Evolutionary conservation across 2,113 vertebrate species (phyloP).

Genomic region (Albula glossodonta): DNA sequence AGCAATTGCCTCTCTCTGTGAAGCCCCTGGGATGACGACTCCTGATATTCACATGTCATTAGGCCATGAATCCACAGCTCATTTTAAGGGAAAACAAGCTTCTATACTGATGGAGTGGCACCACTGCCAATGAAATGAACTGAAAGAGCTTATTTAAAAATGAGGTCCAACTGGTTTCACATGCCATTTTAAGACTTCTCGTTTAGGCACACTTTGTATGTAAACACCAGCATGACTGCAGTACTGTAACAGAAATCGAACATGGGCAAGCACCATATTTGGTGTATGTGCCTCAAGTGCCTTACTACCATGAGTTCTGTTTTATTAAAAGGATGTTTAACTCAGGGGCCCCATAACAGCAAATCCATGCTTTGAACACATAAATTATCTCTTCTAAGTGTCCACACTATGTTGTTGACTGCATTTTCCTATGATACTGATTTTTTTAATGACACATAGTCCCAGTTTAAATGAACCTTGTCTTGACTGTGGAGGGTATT

Average conservation of each 20-base stretch:
- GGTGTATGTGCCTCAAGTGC: neutral
- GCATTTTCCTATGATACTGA: neutral
- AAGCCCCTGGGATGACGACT: no score
- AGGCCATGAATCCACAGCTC: no score
- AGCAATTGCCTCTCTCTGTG: no score
- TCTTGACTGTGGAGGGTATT: neutral
- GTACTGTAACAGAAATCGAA: neutral
- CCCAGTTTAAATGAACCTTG: neutral
- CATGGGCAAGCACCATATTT: neutral
- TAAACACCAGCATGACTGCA: neutral
- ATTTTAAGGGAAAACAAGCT: neutral
- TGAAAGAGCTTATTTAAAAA: neutral
- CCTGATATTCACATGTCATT: no score
- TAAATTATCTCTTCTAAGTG: neutral
- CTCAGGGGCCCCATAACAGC: neutral
- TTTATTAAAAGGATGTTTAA: neutral
- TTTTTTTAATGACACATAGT: neutral
- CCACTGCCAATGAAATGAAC: neutral
- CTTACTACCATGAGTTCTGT: neutral
- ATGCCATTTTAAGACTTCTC: neutral
- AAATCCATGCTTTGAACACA: neutral
- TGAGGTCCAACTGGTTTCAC: neutral
- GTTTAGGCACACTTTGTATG: neutral
- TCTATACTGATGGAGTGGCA: no score
- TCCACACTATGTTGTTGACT: neutral